phyloP scores from a whole-genome alignment of 2,113 vertebrate species.

The Galbula dea region DNA sequence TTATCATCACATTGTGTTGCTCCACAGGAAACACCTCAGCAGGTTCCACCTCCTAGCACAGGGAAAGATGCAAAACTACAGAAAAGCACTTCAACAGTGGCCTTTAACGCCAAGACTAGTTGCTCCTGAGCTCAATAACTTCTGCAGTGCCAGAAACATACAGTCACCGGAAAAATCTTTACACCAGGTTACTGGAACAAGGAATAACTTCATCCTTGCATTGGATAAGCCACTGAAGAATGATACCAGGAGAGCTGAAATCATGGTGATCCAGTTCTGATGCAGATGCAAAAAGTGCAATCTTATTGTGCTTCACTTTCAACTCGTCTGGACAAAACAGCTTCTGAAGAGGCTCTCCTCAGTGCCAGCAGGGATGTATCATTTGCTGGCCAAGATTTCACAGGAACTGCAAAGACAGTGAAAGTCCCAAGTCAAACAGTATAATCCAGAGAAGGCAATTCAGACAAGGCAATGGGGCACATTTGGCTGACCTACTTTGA shows the following conservation, averaged over 20 bases:
- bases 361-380: background rate
- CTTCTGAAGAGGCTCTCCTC: background rate
- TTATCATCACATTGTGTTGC: rapidly evolving
- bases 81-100: background rate
- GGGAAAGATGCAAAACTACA: background rate
- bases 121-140: background rate
- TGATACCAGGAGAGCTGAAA: background rate
- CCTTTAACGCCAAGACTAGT: background rate
- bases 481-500: background rate
- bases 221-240: background rate
- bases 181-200: background rate
- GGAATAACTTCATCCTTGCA: background rate
- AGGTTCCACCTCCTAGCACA: background rate
- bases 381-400: background rate
- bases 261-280: background rate
- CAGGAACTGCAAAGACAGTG: background rate
- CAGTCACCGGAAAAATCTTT: background rate
- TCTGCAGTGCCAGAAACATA: background rate
- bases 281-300: background rate
- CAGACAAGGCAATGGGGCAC: background rate
- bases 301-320: background rate
- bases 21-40: background rate
- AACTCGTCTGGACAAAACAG: background rate
- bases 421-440: background rate
- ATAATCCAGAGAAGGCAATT: background rate